These are phyloP conservation scores for Ictalurus furcatus DNA, from an alignment of 2,113 vertebrate genomes.

Conservation along the genomic window DNA sequence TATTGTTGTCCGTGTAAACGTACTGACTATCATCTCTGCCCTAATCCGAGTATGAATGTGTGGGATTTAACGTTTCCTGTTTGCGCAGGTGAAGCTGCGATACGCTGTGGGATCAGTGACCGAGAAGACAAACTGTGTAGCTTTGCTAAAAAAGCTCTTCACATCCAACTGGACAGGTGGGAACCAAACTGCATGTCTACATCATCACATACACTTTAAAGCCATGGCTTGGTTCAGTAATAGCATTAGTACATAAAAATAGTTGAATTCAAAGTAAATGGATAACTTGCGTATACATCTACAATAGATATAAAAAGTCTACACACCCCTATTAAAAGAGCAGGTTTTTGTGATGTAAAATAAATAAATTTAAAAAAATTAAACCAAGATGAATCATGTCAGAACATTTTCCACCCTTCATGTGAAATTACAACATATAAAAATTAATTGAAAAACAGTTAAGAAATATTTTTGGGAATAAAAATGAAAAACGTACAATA, in stretches of 20 bases:
- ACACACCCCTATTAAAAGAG: too few species aligned
- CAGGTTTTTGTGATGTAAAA: too few species aligned
- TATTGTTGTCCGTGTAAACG: too few species aligned
- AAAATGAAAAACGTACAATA: too few species aligned
- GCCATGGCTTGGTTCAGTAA: neutral
- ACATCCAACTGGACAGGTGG: conserved; percentile 97
- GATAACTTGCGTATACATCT: neutral
- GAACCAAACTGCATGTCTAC: conserved; percentile 3
- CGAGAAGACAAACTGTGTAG: conserved; percentile 87
- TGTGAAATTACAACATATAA: too few species aligned
- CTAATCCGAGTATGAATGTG: neutral
- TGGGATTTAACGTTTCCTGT: neutral
- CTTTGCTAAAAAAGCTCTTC: conserved; percentile 94
- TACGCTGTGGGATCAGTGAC: conserved; percentile 81
- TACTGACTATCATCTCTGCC: neutral
- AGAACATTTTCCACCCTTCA: too few species aligned
- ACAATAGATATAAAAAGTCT: too few species aligned
- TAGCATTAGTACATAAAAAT: neutral
- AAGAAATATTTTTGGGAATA: too few species aligned
- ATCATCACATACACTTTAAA: neutral
- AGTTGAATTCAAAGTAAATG: neutral
- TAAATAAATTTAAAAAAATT: too few species aligned
- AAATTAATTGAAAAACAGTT: too few species aligned
- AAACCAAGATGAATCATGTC: too few species aligned
- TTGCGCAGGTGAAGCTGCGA: conserved; percentile 86